These are phyloP conservation scores for Perizoma affinitatum DNA, from an alignment of 2,888 invertebrate species.

Conservation along the genomic window DNA sequence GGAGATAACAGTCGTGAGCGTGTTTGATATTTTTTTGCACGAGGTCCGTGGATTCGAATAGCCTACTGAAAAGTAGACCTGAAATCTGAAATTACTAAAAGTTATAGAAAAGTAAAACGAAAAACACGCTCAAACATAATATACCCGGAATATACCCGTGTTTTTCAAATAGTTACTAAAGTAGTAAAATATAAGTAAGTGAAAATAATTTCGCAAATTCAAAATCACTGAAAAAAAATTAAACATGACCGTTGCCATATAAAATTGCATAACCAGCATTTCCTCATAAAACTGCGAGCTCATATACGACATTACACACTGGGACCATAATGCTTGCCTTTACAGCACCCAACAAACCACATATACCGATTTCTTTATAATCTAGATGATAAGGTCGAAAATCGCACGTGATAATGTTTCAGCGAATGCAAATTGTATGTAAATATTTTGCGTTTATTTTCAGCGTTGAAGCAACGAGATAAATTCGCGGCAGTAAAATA, in stretches of 20 bases:
- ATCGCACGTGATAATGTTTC: constrained; percentile 47
- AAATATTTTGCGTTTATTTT: constrained; percentile 66
- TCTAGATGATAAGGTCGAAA: constrained; percentile 52
- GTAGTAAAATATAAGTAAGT: too few species aligned
- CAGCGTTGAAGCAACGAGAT: constrained; percentile 66
- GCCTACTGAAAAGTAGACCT: too few species aligned
- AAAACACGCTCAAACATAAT: too few species aligned
- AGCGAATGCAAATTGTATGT: constrained; percentile 58
- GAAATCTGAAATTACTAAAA: too few species aligned
- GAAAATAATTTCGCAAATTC: too few species aligned
- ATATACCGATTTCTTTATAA: constrained; percentile 47
- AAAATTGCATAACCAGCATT: constrained; percentile 55
- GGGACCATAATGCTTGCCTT: constrained; percentile 68
- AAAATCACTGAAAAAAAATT: constrained; percentile 45
- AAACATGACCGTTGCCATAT: constrained; percentile 44
- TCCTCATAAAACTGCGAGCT: constrained; percentile 63
- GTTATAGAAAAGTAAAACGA: too few species aligned
- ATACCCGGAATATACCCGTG: too few species aligned
- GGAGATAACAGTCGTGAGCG: too few species aligned
- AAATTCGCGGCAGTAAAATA: constrained; percentile 70
- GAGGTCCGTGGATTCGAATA: too few species aligned
- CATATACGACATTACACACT: constrained; percentile 64
- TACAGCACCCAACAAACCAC: constrained; percentile 57
- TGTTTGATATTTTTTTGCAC: too few species aligned
- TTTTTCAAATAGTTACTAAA: too few species aligned